Base-by-base conservation (phyloP, 1,140 invertebrate genomes). In the Brachionus rubens region DNA sequence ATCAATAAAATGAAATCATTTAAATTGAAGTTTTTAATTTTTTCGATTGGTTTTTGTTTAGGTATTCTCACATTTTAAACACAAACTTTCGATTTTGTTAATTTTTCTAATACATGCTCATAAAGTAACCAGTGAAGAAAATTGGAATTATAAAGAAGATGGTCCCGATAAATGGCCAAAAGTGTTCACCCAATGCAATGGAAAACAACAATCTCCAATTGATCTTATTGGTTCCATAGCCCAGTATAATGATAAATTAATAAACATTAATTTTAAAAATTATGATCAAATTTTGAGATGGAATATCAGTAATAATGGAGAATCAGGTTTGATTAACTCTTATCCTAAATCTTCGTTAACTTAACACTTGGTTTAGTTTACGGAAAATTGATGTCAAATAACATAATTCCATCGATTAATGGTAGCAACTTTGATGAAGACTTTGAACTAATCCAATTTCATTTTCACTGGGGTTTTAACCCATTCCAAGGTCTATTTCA, bases 381-480 rank as follows among this genome's bases (percentile, higher is more conserved):
- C 9, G 33, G 33, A 14, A 16, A 7, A 7, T 7, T 7, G 9
- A 3, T 14, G 14, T 3, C 2, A 7, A 46, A 3, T 7, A n/a
- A n/a, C n/a, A n/a, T n/a, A n/a, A 46, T 7, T 26, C 48, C 21
- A 16, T 52, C 48, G 14, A 52, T 52, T 1, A 52, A 14, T 28
- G 48, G 48, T 26, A 24, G 19, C 16, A 52, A 52, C 14, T 24
- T 26, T 5, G 5, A 7, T 1, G 48, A 52, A 28, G 2, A 2
- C 5, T 52, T 26, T 26, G 6, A 52, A 26, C 10, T 52, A 26
- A 16, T 52, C 26, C 19, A 52, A 26, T 52, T 52, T 52, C 48
- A 52, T 26, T 52, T 52, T 52, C 48, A 52, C 14, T 52, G 48
- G 48, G 48, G 48, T 28, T 52, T 26, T 26, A 52, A 52, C 26